Evolutionary conservation across 2,113 vertebrate species (phyloP), one percentile per base, ranked within the genome.

Genomic region (Xenopus borealis): DNA sequence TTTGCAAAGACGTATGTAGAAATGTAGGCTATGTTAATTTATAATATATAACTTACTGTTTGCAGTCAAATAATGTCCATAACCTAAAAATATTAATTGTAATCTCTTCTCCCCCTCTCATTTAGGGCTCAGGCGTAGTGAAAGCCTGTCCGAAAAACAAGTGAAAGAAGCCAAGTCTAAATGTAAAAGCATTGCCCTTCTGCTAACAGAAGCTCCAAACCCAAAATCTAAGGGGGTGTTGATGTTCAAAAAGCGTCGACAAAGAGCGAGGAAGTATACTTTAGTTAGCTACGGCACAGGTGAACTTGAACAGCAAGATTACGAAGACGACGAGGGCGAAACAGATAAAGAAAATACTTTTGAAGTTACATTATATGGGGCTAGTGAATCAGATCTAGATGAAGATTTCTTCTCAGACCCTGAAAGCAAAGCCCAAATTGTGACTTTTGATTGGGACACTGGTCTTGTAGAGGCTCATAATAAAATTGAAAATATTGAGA

Each of bases 251-350:
- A 97, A 94, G 86, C 94, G 95, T 53, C 94, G 94, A 13, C 94
- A 94, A 83, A 92, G 97, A 81, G 95, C 95, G 1, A 95, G 94
- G 82, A 95, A 95, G 80, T 99, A 93, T 75, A 99, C 97, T 44
- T 90, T 99, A 12, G 90, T 98, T 78, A 99, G 97, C 87, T 99
- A 99, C 97, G 97, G 97, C 18, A 99, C 97, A 0, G 96, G 95
- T 1, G 94, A 95, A 80, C 87, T 93, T 66, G 90, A 94, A 50
- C 88, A 85, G 3, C 90, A 92, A 83, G 91, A 88, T 30, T 91
- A 93, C 18, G 80, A 84, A 17, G 89, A 88, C 62, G 90, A 92
- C 62, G 91, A 88, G 2, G 82, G 86, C 79, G 89, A 88, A 57
- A 91, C 88, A 3, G 81, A 87, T 78, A 86, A 94, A 80, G 90